Evolutionary conservation across 1,140 invertebrate species (phyloP).

Genomic region (Drosophila paulistorum): DNA sequence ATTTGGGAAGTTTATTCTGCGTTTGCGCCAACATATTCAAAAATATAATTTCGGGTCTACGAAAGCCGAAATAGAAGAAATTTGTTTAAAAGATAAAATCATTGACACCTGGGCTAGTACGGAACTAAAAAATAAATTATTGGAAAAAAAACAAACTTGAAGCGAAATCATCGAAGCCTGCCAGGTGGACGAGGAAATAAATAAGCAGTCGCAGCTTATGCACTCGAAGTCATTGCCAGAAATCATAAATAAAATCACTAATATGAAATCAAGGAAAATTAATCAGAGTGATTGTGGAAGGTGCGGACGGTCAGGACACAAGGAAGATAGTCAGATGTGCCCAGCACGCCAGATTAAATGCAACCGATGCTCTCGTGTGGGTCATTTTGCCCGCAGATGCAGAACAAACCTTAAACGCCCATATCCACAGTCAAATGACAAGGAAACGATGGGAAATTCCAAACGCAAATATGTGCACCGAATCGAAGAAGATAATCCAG

Average conservation of each 20-base stretch:
- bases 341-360: constrained; percentile 12
- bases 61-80: background rate
- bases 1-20: constrained; percentile 6
- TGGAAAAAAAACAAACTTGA: constrained; percentile 13
- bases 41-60: constrained; percentile 1
- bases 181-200: constrained; percentile 14
- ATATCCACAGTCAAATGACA: background rate
- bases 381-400: constrained; percentile 12
- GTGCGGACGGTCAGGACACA: constrained; percentile 7
- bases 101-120: background rate
- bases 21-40: background rate
- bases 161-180: constrained; percentile 11
- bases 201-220: constrained; percentile 1
- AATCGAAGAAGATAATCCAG: background rate
- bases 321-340: constrained; percentile 8
- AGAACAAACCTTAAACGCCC: constrained; percentile 2
- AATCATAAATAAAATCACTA: constrained; percentile 4
- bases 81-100: background rate
- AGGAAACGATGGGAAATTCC: background rate
- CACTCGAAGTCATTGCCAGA: background rate
- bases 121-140: constrained; percentile 16
- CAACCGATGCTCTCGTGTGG: constrained; percentile 15
- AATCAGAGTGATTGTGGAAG: background rate
- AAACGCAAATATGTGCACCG: background rate
- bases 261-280: background rate